Evolutionary conservation across 2,113 vertebrate species (phyloP).

Genomic region (Odocoileus virginianus): DNA sequence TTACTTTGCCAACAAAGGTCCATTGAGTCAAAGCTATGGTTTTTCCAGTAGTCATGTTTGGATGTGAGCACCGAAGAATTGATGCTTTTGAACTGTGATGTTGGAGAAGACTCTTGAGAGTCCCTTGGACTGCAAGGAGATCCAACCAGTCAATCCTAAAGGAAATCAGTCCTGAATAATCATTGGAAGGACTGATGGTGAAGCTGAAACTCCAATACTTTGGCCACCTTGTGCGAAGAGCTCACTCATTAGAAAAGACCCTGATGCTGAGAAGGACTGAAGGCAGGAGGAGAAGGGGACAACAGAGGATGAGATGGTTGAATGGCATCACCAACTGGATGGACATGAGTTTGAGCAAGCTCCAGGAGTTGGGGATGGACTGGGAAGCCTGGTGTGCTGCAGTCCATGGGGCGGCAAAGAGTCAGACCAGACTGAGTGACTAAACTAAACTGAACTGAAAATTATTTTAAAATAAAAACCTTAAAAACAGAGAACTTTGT

Average conservation of each 20-base stretch:
- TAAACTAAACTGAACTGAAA: not conserved
- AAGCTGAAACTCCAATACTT: not conserved
- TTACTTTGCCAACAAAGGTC: not conserved
- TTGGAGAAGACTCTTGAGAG: not conserved
- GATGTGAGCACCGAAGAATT: accelerated
- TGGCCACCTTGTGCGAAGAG: not conserved
- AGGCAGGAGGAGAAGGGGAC: not conserved
- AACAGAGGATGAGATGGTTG: not conserved
- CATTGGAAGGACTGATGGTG: not conserved
- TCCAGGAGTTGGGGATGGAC: not conserved
- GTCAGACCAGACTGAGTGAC: not conserved
- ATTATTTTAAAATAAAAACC: conserved; percentile 10
- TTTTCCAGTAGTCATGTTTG: not conserved
- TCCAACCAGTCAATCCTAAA: not conserved
- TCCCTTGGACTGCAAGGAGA: not conserved
- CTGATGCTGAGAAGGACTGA: not conserved
- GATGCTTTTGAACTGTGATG: too few relatives aligned
- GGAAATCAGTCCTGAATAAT: not conserved
- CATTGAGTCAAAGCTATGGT: not conserved
- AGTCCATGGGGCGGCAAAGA: not conserved
- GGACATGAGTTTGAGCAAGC: not conserved
- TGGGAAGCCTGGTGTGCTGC: not conserved
- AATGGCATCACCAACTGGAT: not conserved
- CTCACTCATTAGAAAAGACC: not conserved
- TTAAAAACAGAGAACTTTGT: not conserved